phyloP scores from a whole-genome alignment of 2,797 vertebrate genomes.

The Decapterus maruadsi region DNA sequence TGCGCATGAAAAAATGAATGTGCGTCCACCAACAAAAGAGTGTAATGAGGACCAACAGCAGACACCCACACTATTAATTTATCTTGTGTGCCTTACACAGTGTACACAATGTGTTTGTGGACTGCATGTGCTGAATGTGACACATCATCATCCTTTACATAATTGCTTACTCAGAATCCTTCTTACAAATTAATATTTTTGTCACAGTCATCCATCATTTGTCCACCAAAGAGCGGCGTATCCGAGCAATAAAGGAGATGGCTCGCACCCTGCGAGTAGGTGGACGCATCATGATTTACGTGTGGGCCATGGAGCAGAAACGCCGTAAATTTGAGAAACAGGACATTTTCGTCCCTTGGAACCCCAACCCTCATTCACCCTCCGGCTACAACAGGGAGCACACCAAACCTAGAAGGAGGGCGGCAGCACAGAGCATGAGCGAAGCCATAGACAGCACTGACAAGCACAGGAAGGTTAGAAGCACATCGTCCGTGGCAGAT shows the following conservation, averaged over 20 bases:
- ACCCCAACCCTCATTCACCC: constrained; percentile 79
- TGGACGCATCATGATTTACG: constrained; percentile 89
- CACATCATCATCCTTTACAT: constrained; percentile 5
- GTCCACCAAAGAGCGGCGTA: constrained; percentile 85
- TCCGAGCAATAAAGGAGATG: constrained; percentile 89
- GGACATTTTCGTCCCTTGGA: constrained; percentile 89
- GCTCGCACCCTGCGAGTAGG: constrained; percentile 84
- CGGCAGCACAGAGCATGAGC: constrained; percentile 69
- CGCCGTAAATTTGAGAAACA: constrained; percentile 89
- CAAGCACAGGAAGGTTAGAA: constrained; percentile 83
- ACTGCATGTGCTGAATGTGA: constrained; percentile 23
- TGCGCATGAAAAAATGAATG: too few relatives aligned
- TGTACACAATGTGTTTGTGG: constrained; percentile 26
- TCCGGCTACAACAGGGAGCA: constrained; percentile 33
- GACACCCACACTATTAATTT: constrained; percentile 42
- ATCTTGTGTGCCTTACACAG: background rate
- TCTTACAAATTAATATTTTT: constrained; percentile 30
- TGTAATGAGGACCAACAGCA: constrained; percentile 44
- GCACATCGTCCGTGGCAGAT: constrained; percentile 80
- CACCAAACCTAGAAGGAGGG: constrained; percentile 57
- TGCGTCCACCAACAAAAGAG: constrained; percentile 39
- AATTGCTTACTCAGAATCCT: background rate
- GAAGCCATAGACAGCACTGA: constrained; percentile 71
- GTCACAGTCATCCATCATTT: constrained; percentile 87
- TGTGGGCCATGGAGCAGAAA: constrained; percentile 90